These are phyloP conservation scores for Anthrax anthrax DNA, from an alignment of 2,888 invertebrate species.

Conservation along the genomic window DNA sequence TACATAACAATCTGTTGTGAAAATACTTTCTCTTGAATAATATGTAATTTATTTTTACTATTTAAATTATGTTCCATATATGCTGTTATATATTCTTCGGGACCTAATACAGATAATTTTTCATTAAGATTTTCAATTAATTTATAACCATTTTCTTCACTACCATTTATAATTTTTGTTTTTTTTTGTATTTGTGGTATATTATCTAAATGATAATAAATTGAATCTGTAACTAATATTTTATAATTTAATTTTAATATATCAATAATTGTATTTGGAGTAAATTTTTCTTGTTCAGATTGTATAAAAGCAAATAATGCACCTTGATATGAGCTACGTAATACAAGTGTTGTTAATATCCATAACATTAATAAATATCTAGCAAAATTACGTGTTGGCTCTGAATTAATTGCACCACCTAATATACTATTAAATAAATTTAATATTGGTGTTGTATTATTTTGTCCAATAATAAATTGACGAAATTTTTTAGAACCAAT, in stretches of 20 bases:
- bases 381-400: slow-evolving; percentile 18
- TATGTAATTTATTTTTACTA: background rate
- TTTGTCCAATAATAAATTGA: slow-evolving; percentile 12
- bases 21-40: slow-evolving; percentile 1
- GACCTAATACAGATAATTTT: background rate
- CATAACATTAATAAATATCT: slow-evolving; percentile 21
- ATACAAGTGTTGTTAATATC: slow-evolving; percentile 18
- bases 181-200: slow-evolving; percentile 16
- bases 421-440: slow-evolving; percentile 16
- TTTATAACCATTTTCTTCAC: background rate
- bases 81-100: background rate
- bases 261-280: slow-evolving; percentile 17
- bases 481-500: background rate
- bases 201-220: slow-evolving; percentile 15
- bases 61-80: background rate
- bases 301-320: slow-evolving; percentile 17
- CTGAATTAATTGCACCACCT: slow-evolving; percentile 13
- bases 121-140: background rate
- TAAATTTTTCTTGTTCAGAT: slow-evolving; percentile 19
- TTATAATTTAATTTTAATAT: slow-evolving; percentile 17
- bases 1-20: background rate
- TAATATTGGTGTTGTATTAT: slow-evolving; percentile 14
- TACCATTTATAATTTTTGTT: background rate
- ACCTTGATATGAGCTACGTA: slow-evolving; percentile 24
- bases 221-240: slow-evolving; percentile 16